These are phyloP conservation scores for Pantala flavescens DNA, from an alignment of 1,140 invertebrate genomes.

Conservation along the genomic window DNA sequence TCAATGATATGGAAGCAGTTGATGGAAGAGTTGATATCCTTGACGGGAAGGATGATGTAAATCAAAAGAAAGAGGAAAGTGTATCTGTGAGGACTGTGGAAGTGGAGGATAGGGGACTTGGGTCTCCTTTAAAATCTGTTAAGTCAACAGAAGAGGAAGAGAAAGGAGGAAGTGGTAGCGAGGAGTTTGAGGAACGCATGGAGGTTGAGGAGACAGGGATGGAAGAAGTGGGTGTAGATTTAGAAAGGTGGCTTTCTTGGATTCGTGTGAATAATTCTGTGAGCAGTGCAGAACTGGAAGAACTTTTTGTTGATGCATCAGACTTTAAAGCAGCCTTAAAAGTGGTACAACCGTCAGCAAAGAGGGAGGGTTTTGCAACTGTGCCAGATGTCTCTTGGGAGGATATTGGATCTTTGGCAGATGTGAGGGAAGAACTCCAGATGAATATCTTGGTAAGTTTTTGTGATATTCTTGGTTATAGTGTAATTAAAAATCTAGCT, in stretches of 20 bases:
- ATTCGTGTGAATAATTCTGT: background rate
- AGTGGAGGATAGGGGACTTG: constrained; percentile 13
- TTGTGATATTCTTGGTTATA: constrained; percentile 7
- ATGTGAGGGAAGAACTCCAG: constrained; percentile 82
- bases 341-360: constrained; percentile 81
- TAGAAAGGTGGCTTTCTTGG: background rate
- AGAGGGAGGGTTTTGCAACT: constrained; percentile 93
- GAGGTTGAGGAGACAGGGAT: constrained; percentile 17
- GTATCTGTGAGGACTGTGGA: constrained; percentile 13
- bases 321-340: constrained; percentile 74
- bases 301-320: constrained; percentile 53
- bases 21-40: constrained; percentile 20
- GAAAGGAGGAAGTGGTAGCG: background rate
- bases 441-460: constrained; percentile 69
- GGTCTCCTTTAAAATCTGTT: background rate
- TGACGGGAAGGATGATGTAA: background rate
- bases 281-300: constrained; percentile 37
- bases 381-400: constrained; percentile 96
- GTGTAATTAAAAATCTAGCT: no score
- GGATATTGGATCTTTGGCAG: constrained; percentile 84
- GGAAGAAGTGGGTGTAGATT: constrained; percentile 15
- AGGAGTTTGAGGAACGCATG: constrained; percentile 18
- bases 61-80: background rate
- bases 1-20: constrained; percentile 17
- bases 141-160: background rate